Base-by-base conservation (phyloP, 2,797 vertebrate species). In the Myioborus melanocephalus region DNA sequence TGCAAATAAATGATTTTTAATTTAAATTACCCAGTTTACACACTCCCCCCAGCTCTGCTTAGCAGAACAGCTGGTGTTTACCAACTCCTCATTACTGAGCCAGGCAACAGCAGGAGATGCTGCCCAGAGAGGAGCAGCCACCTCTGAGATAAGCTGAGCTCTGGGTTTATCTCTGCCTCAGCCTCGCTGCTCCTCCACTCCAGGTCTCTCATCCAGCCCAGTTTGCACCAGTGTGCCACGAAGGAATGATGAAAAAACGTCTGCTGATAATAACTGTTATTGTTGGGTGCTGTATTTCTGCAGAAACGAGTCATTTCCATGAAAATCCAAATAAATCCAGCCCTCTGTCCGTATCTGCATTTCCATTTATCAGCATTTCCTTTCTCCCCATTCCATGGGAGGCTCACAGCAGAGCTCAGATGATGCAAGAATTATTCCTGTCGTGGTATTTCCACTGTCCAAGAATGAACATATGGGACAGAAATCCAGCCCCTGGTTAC, bases 61-160 rank as follows among this genome's bases (percentile, higher is more conserved):
- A 83, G 75, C 81, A 60, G 79, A 97, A 86, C 96, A 96, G 96
- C 96, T 97, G 95, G 82, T 88, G 92, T 87, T 96, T 96, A 94
- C 93, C 84, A 90, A 83, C 90, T 71, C 64, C 71, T 96, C 79
- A 63, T 93, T 90, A 92, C 63, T 11, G 18, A 26, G 17, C 61
- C 89, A 80, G 59, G 81, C 73, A 95, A 77, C 53, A 56, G 49
- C 65, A 52, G 90, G 77, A 91, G 70, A 73, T 30, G 84, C 75
- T 89, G 81, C 70, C 88, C 85, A 53, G 78, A 83, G 70, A 87
- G 69, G 69, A 83, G 57, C 56, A 49, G 56, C 43, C 68, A 32
- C 34, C 84, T 72, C 92, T 30, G 64, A 72, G 87, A 75, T 26
- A 60, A 87, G 69, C 75, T 6, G 37, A 89, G 78, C 53, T 57